These are phyloP conservation scores for Vicugna pacos DNA, from an alignment of 2,113 vertebrate species.

Conservation along the genomic window DNA sequence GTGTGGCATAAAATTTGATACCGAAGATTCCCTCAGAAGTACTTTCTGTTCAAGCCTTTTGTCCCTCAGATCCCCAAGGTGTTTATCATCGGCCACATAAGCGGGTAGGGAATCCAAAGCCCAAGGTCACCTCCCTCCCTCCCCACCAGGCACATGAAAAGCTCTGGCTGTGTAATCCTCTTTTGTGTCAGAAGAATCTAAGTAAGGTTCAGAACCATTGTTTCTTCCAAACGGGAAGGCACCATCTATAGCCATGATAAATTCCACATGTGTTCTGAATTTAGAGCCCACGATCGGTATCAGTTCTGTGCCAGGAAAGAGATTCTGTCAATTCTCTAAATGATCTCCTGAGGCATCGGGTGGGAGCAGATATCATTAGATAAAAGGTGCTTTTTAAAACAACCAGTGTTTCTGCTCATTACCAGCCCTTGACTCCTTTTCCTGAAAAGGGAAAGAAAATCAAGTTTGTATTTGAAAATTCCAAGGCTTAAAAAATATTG, in stretches of 20 bases:
- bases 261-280: constrained; percentile 22
- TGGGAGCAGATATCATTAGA: neutral
- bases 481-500: neutral
- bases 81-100: neutral
- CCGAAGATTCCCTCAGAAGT: neutral
- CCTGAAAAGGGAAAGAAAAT: neutral
- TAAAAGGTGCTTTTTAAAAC: neutral
- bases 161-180: constrained; percentile 50
- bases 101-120: neutral
- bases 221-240: neutral
- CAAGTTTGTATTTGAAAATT: constrained; percentile 15
- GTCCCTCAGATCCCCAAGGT: neutral
- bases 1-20: constrained; percentile 15
- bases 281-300: neutral
- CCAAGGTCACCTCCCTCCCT: constrained; percentile 52
- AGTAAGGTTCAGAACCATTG: neutral
- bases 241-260: neutral
- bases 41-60: constrained; percentile 55
- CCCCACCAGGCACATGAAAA: neutral
- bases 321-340: neutral
- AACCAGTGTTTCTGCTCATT: neutral
- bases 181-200: constrained; percentile 49
- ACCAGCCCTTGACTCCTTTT: neutral
- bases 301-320: neutral
- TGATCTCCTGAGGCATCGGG: neutral